Conservation (phyloP, 2,113 vertebrate species). For the Odontophorus gujanensis region DNA sequence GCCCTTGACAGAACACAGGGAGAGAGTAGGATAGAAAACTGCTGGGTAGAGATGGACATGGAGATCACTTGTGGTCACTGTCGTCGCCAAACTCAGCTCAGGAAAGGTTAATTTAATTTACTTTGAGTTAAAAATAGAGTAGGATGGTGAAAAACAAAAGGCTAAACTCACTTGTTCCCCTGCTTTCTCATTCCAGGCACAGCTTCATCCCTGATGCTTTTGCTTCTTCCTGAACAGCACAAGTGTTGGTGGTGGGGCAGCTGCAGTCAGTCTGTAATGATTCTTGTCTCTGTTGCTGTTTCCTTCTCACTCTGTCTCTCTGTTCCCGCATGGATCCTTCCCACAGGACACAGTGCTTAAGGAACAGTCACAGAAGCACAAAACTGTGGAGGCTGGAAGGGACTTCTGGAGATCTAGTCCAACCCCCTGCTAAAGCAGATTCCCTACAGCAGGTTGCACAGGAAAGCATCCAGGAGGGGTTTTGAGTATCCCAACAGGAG, state of each 20-base stretch:
- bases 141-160: background rate
- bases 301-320: background rate
- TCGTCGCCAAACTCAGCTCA: too few species aligned
- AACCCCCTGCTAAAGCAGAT: too few species aligned
- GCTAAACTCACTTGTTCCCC: rapidly evolving
- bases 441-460: too few species aligned
- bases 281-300: background rate
- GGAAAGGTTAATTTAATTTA: background rate
- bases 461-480: too few species aligned
- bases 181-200: background rate
- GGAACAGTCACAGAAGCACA: background rate
- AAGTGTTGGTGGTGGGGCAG: too few species aligned
- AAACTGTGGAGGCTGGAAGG: too few species aligned
- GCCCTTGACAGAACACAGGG: background rate
- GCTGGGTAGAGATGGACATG: background rate
- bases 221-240: background rate
- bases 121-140: background rate
- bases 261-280: background rate
- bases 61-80: rapidly evolving
- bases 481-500: too few species aligned
- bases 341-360: background rate
- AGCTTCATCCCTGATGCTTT: background rate
- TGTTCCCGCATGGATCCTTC: background rate
- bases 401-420: too few species aligned
- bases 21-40: background rate